phyloP scores from a whole-genome alignment of 2,888 invertebrate genomes.

The Thymelicus acteon region DNA sequence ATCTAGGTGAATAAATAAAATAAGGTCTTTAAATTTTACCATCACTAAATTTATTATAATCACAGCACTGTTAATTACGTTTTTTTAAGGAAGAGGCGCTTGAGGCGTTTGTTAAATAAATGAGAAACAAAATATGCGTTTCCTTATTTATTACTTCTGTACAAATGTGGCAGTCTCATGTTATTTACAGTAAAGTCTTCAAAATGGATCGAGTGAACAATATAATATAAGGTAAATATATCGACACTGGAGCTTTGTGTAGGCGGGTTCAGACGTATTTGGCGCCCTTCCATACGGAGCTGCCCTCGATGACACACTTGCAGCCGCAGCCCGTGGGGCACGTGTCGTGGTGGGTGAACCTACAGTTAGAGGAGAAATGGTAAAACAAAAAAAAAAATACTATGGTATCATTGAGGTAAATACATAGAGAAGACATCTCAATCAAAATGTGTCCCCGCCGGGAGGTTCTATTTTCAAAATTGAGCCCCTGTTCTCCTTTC shows the following conservation, averaged over 20 bases:
- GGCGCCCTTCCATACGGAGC: conserved; percentile 70
- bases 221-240: background rate
- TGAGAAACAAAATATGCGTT: conserved; percentile 52
- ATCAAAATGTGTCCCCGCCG: too few relatives aligned
- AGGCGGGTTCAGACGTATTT: conserved; percentile 62
- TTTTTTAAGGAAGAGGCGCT: conserved; percentile 58
- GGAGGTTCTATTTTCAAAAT: too few relatives aligned
- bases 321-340: conserved; percentile 98
- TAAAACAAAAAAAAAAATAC: too few relatives aligned
- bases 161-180: conserved; percentile 63
- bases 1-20: conserved; percentile 45
- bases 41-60: conserved; percentile 64
- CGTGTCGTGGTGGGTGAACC: conserved; percentile 86
- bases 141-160: conserved; percentile 58
- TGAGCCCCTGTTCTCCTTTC: too few relatives aligned
- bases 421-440: too few relatives aligned
- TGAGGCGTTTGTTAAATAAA: conserved; percentile 78
- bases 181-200: conserved; percentile 26
- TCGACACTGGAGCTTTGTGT: conserved; percentile 2
- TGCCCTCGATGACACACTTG: conserved; percentile 90
- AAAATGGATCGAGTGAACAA: conserved; percentile 6
- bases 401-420: too few relatives aligned
- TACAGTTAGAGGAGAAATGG: conserved; percentile 41
- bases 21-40: conserved; percentile 40
- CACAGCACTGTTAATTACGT: conserved; percentile 66